Base-by-base conservation (phyloP, 1,140 invertebrate species). In the Lasaia peninsularis region DNA sequence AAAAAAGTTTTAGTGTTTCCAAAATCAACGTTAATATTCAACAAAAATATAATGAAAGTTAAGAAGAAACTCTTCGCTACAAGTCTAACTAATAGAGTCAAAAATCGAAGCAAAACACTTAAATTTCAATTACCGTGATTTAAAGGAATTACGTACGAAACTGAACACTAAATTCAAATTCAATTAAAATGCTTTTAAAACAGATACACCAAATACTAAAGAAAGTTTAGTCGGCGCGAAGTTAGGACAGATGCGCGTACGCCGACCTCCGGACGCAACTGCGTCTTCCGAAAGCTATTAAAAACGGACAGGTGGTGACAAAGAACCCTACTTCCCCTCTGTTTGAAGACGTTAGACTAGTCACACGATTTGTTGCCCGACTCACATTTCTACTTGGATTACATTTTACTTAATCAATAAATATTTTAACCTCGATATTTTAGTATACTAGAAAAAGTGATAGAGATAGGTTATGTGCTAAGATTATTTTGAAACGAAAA, bases 241-340 rank as follows among this genome's bases (percentile, higher is more conserved):
- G 65, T 33, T 33, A 5, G 31, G 73, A 65, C 85, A 86, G 80
- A 88, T 86, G 85, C 76, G 78, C 71, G 57, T 49, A 73, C 77
- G 78, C 62, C 70, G 73, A 57, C 11, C 60, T 67, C 71, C 56
- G 67, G 59, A 71, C 68, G 65, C 71, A 64, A 79, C 76, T 81
- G 70, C 73, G 75, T 79, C 78, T 83, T 83, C 80, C 80, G 73
- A 79, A 72, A 83, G 69, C 76, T 66, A 80, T 80, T 83, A 82
- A 73, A 65, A 56, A 70, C 65, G 58, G 81, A 81, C 80, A 86
- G 81, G 84, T 85, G 82, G 75, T 80, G 80, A 83, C 79, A 78
- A 80, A 69, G 73, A 79, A 68, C 58, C 65, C 71, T 72, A 76
- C 79, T 82, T 81, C 79, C 80, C 79, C 73, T 78, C 67, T 65